Evolutionary conservation across 2,113 vertebrate genomes (phyloP).

Genomic region (Neodon shergylaensis): DNA sequence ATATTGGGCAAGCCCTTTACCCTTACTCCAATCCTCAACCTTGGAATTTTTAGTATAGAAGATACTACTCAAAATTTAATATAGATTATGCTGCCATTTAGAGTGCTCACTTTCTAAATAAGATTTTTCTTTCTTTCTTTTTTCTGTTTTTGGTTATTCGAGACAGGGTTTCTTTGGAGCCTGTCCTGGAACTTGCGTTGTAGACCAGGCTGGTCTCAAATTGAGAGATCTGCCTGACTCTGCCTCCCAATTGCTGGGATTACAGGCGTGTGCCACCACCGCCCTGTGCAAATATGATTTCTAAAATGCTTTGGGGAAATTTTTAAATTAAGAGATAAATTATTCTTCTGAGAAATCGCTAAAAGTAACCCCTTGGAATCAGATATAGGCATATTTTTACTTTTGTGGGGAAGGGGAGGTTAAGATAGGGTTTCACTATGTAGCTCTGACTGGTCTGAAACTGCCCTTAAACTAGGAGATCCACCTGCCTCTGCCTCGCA

Average conservation of each 20-base stretch:
- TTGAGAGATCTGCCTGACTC: too few species aligned
- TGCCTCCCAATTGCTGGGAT: too few species aligned
- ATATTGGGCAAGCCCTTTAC: not conserved
- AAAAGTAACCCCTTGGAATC: not conserved
- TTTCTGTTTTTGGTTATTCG: too few species aligned
- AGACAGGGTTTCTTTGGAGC: too few species aligned
- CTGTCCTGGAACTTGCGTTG: too few species aligned
- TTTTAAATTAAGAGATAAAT: not conserved
- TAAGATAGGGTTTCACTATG: not conserved
- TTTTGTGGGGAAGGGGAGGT: not conserved
- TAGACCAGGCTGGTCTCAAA: too few species aligned
- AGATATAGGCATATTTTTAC: not conserved
- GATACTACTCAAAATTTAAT: conserved; percentile 9
- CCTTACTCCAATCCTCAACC: not conserved
- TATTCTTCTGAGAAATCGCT: conserved; percentile 9
- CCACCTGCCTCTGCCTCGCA: not conserved
- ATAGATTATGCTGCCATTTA: not conserved
- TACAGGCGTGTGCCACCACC: too few species aligned
- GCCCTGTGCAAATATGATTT: not conserved
- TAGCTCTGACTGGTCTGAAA: not conserved
- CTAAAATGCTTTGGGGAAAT: not conserved
- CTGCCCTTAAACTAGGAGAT: not conserved
- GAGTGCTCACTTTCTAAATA: not conserved
- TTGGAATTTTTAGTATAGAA: not conserved
- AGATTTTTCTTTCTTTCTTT: not conserved